phyloP scores from a whole-genome alignment of 1,140 invertebrate species.

The Vanessa atalanta region DNA sequence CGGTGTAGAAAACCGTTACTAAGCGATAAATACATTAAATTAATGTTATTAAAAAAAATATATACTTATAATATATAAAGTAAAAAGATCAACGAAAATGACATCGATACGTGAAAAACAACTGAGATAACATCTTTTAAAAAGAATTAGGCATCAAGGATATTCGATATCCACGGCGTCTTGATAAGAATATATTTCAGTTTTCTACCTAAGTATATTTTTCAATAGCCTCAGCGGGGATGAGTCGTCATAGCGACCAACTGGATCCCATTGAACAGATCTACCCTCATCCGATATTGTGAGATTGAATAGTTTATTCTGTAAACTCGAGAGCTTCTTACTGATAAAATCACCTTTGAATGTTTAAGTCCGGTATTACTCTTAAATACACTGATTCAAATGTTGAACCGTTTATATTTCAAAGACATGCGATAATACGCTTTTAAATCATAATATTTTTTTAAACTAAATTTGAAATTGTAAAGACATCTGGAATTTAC shows the following conservation, averaged over 20 bases:
- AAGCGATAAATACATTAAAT: neutral
- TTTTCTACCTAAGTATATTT: conserved; percentile 45
- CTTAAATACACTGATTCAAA: conserved; percentile 8
- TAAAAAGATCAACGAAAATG: conserved; percentile 11
- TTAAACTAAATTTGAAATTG: too few relatives aligned
- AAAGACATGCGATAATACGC: too few relatives aligned
- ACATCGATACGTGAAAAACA: neutral
- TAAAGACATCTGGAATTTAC: too few relatives aligned
- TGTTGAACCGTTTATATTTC: neutral
- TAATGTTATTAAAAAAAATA: neutral
- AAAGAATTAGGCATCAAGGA: conserved; percentile 25
- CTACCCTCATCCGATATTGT: conserved; percentile 68
- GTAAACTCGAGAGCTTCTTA: conserved; percentile 60
- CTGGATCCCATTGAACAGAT: conserved; percentile 68
- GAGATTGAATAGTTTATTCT: conserved; percentile 71
- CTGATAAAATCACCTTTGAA: conserved; percentile 53
- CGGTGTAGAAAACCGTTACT: too few relatives aligned
- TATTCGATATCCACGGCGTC: conserved; percentile 31
- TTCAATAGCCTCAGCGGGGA: conserved; percentile 54
- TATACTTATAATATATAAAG: too few relatives aligned
- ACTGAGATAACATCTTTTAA: conserved; percentile 12
- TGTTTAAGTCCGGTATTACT: conserved; percentile 31
- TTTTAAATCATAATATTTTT: too few relatives aligned
- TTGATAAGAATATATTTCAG: conserved; percentile 41
- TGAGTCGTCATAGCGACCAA: conserved; percentile 69